A percentile compares a stretch with the other conserved stretches of the same genome.
Conservation (phyloP, 2,797 vertebrate genomes). For the Australoheros facetus region DNA sequence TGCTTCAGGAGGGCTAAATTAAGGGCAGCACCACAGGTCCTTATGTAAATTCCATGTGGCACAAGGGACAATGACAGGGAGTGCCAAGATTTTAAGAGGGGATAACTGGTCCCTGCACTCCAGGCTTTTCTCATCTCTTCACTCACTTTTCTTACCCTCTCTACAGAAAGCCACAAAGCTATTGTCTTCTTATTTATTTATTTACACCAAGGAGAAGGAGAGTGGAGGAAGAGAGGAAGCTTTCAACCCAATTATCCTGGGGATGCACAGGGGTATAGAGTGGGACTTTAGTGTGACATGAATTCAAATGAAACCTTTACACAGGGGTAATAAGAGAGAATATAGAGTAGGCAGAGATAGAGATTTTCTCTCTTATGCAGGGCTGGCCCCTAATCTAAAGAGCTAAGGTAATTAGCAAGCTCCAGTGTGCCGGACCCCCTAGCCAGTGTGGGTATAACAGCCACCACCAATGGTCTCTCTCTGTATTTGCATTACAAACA, state of each 20-base stretch:
- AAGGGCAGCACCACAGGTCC: slow-evolving; percentile 70
- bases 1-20: slow-evolving; percentile 78
- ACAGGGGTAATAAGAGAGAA: slow-evolving; percentile 49
- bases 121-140: slow-evolving; percentile 73
- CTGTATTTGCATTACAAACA: slow-evolving; percentile 74
- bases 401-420: slow-evolving; percentile 66
- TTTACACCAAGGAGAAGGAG: slow-evolving; percentile 65
- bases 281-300: slow-evolving; percentile 75
- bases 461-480: slow-evolving; percentile 31
- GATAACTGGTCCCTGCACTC: slow-evolving; percentile 74
- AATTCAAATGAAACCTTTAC: slow-evolving; percentile 79
- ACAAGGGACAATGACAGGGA: slow-evolving; percentile 54
- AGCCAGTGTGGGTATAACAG: slow-evolving; percentile 38
- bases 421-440: slow-evolving; percentile 43
- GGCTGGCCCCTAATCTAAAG: slow-evolving; percentile 63
- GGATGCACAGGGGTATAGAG: slow-evolving; percentile 63
- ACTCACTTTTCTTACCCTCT: slow-evolving; percentile 61
- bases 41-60: slow-evolving; percentile 76
- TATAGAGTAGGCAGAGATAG: slow-evolving; percentile 47
- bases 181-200: slow-evolving; percentile 85
- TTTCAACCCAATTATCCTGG: slow-evolving; percentile 80
- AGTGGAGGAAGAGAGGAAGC: slow-evolving; percentile 62
- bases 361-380: slow-evolving; percentile 52
- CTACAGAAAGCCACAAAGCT: slow-evolving; percentile 50
- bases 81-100: slow-evolving; percentile 76